Evolutionary conservation across 2,797 vertebrate genomes (phyloP), one percentile per base, ranked within the genome.

Genomic region (Chrosomus eos): DNA sequence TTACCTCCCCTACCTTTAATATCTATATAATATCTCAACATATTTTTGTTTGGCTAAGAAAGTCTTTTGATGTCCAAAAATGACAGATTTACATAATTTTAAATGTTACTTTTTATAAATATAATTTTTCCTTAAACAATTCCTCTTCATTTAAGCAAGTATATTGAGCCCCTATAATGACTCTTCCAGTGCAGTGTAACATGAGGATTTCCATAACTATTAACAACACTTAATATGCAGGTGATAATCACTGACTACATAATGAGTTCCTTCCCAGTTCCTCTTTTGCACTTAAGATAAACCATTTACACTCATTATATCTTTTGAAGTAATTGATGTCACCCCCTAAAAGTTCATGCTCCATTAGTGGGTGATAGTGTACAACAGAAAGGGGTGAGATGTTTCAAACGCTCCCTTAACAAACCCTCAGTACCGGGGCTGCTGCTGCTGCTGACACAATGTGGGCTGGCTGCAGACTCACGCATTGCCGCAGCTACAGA

Each of bases 401-500:
- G 64, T 86, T 75, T 84, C 66, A 53, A 67, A 75, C 26, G 9
- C 16, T 40, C 23, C 83, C 83, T 87, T 73, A 75, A 81, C 74
- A 83, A 81, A 58, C 84, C 85, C 85, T 85, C 53, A 76, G 70
- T 84, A 89, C 83, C 83, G 78, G 80, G 74, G 85, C 88, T 88
- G 87, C 86, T 88, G 86, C 86, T 88, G 86, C 90, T 88, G 86
- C 90, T 88, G 86, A 88, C 81, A 83, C 85, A 88, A 81, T 86
- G 87, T 91, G 80, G 85, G 89, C 92, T 94, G 93, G 92, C 94
- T 89, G 85, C 86, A 84, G 88, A 86, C 81, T 89, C 93, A 90
- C 79, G 89, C 79, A 86, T 91, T 91, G 91, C 90, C 89, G 88
- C 91, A 88, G 92, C 91, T 93, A 93, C 95, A 95, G 94, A 95